Evolutionary conservation across 2,113 vertebrate species (phyloP).

Genomic region (Illadopsis cleaveri): DNA sequence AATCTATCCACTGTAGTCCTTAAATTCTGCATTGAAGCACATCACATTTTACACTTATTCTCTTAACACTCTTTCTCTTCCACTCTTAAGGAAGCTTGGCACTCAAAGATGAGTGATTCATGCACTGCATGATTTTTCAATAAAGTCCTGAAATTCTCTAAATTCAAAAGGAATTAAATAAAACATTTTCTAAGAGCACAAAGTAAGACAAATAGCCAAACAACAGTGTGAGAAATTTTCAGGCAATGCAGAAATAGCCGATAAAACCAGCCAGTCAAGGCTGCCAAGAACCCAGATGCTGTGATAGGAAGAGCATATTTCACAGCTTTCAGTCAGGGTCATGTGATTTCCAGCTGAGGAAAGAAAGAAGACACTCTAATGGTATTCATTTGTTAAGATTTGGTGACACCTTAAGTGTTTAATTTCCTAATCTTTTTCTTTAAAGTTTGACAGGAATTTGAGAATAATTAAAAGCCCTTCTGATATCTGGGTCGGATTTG

Average conservation of each 20-base stretch:
- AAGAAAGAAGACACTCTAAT: not conserved
- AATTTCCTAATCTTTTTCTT: not conserved
- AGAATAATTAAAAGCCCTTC: not conserved
- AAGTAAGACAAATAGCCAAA: not conserved
- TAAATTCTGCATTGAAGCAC: not conserved
- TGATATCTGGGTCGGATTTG: not conserved
- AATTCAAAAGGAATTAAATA: constrained; percentile 2
- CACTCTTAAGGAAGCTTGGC: not conserved
- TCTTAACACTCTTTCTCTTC: not conserved
- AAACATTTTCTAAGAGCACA: not conserved
- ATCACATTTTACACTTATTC: not conserved
- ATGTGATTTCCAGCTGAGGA: not conserved
- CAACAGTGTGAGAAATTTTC: not conserved
- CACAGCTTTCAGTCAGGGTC: not conserved
- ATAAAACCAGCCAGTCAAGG: not conserved
- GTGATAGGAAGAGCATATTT: not conserved
- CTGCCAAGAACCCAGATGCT: constrained; percentile 22
- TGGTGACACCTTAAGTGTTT: not conserved
- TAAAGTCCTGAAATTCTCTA: not conserved
- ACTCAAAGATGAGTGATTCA: not conserved
- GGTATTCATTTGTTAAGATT: not conserved
- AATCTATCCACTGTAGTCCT: not conserved
- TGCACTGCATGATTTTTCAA: not conserved
- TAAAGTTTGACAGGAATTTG: not conserved
- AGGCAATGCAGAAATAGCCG: not conserved